phyloP scores from a whole-genome alignment of 64 coral and sea anemone species.

The Trachythela sp. region DNA sequence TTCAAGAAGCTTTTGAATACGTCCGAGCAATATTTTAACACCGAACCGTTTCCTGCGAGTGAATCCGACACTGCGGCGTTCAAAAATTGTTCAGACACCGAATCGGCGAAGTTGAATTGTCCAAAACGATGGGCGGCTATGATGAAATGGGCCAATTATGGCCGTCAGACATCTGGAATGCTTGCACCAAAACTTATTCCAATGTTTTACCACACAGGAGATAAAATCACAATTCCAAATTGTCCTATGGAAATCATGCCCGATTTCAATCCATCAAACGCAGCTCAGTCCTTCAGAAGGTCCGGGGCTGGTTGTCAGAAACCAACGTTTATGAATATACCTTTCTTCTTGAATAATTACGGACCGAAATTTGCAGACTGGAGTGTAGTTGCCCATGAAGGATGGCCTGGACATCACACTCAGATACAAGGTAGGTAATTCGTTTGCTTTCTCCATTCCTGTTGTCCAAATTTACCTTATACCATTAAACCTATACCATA shows the following conservation, averaged over 20 bases:
- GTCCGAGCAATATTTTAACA: background rate
- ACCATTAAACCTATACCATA: no score
- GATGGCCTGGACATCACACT: conserved; percentile 62
- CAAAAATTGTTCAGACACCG: conserved; percentile 38
- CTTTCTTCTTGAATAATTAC: conserved; percentile 64
- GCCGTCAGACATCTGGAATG: conserved; percentile 34
- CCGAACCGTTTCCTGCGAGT: conserved; percentile 49
- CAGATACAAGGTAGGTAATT: conserved; percentile 27
- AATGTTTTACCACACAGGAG: conserved; percentile 64
- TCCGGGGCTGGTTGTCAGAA: background rate
- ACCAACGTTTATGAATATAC: conserved; percentile 45
- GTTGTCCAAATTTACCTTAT: background rate
- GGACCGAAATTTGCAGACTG: conserved; percentile 63
- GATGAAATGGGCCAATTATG: conserved; percentile 47
- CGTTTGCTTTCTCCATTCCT: background rate
- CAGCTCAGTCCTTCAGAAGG: conserved; percentile 43
- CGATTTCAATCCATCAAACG: conserved; percentile 59
- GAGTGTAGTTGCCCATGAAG: conserved; percentile 65
- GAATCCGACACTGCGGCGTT: conserved; percentile 54
- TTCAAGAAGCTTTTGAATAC: background rate
- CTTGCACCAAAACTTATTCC: conserved; percentile 54
- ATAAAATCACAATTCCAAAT: conserved; percentile 60
- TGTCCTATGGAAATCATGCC: conserved; percentile 56
- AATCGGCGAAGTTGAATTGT: conserved; percentile 60
- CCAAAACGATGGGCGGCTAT: conserved; percentile 59